Percentiles rank a stretch among this genome's conserved stretches.
Evolutionary conservation across 2,797 vertebrate species (phyloP).

Genomic region (Enteromius anoplus): DNA sequence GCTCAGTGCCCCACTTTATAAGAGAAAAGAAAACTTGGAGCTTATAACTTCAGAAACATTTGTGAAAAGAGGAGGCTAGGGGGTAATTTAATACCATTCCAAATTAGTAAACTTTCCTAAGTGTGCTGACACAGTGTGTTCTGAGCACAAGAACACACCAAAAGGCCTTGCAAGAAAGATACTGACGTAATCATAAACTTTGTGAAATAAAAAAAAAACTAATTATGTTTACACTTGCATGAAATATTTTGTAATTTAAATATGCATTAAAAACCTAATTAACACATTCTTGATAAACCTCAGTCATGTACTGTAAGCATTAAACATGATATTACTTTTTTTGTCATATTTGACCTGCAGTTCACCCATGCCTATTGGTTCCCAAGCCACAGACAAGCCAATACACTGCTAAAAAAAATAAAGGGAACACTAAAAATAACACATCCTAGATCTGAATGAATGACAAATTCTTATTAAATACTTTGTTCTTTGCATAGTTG

Average conservation of each 20-base stretch:
- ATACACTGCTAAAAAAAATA: background rate
- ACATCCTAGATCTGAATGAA: too few species aligned
- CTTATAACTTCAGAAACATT: background rate
- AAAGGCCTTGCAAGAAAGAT: background rate
- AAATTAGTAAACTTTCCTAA: constrained; percentile 32
- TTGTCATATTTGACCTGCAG: background rate
- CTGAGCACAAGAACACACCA: background rate
- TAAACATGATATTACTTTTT: background rate
- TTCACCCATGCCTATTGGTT: background rate
- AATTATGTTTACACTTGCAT: constrained; percentile 10
- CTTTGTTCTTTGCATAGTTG: too few species aligned
- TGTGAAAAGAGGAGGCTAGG: constrained; percentile 13
- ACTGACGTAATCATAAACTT: constrained; percentile 19
- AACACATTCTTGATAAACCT: background rate
- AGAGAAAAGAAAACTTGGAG: constrained; percentile 13
- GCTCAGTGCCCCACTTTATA: constrained; percentile 11
- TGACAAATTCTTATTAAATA: too few species aligned
- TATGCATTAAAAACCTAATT: constrained; percentile 12
- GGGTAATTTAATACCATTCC: constrained; percentile 13
- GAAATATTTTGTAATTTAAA: constrained; percentile 25
- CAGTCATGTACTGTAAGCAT: background rate
- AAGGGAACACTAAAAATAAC: too few species aligned
- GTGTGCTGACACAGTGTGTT: constrained; percentile 6
- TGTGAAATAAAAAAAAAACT: background rate
- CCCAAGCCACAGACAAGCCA: background rate